Conservation (phyloP, 1,140 invertebrate species). For the Diabrotica virgifera region DNA sequence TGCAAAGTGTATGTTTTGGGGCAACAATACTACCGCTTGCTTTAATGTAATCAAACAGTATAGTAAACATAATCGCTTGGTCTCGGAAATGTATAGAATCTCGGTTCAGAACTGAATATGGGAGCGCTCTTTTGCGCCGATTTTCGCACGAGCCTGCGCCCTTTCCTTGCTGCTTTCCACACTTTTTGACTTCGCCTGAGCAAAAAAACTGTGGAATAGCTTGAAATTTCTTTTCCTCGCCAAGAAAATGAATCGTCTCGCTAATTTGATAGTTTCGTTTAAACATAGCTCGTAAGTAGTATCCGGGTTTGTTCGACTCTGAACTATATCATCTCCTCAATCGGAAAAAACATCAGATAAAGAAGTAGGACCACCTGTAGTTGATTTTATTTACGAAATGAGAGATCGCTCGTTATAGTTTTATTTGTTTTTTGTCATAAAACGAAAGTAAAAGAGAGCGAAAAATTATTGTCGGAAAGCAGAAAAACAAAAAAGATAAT, state of each 20-base stretch:
- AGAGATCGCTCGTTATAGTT: too few relatives aligned
- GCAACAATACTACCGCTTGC: too few relatives aligned
- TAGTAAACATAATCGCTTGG: too few relatives aligned
- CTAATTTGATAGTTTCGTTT: constrained; percentile 15
- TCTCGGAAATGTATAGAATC: too few relatives aligned
- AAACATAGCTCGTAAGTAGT: neutral
- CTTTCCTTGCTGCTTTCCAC: neutral
- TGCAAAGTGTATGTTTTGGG: too few relatives aligned
- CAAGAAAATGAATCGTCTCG: constrained; percentile 1
- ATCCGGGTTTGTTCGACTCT: neutral
- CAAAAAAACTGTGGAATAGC: constrained; percentile 4
- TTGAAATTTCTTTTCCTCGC: neutral
- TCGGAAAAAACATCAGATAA: neutral
- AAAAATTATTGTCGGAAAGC: too few relatives aligned
- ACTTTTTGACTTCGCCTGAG: constrained; percentile 1
- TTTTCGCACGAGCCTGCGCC: neutral
- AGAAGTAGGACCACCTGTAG: too few relatives aligned
- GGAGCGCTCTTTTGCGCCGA: constrained; percentile 7
- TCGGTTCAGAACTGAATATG: constrained; percentile 5
- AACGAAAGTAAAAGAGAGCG: too few relatives aligned
- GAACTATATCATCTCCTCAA: neutral
- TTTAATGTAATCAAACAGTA: too few relatives aligned
- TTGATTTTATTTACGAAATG: too few relatives aligned
- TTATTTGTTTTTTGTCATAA: too few relatives aligned
- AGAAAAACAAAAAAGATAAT: too few relatives aligned